These are phyloP conservation scores for Lagopus leucura DNA, from an alignment of 2,113 vertebrate species.

Conservation along the genomic window DNA sequence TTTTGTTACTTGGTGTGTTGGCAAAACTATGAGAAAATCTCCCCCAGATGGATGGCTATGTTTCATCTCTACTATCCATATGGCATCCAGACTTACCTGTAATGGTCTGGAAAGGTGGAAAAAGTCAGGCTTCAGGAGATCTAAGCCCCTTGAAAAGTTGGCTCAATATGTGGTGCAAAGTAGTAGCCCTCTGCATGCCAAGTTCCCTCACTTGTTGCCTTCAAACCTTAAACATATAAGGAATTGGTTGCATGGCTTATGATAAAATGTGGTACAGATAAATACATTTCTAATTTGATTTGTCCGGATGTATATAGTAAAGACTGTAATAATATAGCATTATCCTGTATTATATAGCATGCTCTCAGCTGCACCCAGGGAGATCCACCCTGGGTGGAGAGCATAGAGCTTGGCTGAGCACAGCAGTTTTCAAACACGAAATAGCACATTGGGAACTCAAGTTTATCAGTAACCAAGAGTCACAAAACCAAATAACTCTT, in stretches of 20 bases:
- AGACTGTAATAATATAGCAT: conserved; percentile 62
- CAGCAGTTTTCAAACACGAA: neutral
- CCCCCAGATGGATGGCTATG: accelerated
- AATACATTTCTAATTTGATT: conserved; percentile 56
- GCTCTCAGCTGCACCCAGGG: conserved; percentile 4
- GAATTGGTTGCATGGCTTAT: neutral
- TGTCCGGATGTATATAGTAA: conserved; percentile 54
- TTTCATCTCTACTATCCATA: neutral
- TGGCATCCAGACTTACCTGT: neutral
- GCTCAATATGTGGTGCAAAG: neutral
- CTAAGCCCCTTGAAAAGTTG: neutral
- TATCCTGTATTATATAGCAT: conserved; percentile 53
- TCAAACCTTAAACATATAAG: neutral
- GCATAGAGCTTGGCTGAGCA: neutral
- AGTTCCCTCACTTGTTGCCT: neutral
- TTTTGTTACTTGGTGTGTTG: neutral
- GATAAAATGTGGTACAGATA: conserved; percentile 38
- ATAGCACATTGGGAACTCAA: neutral
- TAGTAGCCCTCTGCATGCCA: neutral
- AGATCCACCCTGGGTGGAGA: conserved; percentile 65
- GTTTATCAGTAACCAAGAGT: conserved; percentile 24
- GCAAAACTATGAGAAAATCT: neutral
- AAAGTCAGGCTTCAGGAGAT: neutral
- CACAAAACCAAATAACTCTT: neutral
- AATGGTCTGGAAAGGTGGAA: neutral